These are phyloP conservation scores for Buteo buteo DNA, from an alignment of 2,113 vertebrate species.

Conservation along the genomic window DNA sequence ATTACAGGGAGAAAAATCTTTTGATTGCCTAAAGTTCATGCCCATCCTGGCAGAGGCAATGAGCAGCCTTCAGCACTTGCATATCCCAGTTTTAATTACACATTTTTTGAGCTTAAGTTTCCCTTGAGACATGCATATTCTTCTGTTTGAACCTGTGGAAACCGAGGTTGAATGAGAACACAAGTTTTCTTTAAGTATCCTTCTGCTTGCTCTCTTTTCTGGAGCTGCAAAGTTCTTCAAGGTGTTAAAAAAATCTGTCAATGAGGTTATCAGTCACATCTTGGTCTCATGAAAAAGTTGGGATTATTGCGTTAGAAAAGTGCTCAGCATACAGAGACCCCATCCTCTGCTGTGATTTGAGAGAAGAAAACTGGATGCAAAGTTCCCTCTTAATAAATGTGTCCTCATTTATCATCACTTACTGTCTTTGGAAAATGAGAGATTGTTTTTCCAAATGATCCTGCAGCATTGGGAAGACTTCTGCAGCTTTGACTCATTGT, in stretches of 20 bases:
- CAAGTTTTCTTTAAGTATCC: background rate
- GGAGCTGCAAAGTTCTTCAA: background rate
- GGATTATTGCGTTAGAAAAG: background rate
- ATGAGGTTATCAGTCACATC: background rate
- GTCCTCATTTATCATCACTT: conserved; percentile 43
- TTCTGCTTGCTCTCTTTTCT: background rate
- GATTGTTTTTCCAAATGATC: conserved; percentile 52
- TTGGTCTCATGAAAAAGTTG: background rate
- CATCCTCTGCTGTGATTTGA: background rate
- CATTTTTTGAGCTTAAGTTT: background rate
- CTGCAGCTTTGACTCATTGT: conserved; percentile 53
- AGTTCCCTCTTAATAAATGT: conserved; percentile 14
- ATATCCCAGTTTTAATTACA: background rate
- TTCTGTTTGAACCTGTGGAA: background rate
- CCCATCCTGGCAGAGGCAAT: background rate
- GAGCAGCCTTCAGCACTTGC: background rate
- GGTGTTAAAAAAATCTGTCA: background rate
- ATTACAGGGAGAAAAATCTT: background rate
- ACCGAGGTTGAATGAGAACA: background rate
- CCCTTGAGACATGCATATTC: background rate
- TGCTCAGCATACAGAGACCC: background rate
- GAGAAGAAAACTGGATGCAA: conserved; percentile 9
- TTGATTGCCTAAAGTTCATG: background rate
- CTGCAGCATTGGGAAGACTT: conserved; percentile 41
- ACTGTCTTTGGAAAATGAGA: conserved; percentile 47